Percentiles rank a stretch among this genome's conserved stretches.
These are phyloP conservation scores for Tetropium fuscum DNA, from an alignment of 2,888 invertebrate genomes.

Conservation along the genomic window DNA sequence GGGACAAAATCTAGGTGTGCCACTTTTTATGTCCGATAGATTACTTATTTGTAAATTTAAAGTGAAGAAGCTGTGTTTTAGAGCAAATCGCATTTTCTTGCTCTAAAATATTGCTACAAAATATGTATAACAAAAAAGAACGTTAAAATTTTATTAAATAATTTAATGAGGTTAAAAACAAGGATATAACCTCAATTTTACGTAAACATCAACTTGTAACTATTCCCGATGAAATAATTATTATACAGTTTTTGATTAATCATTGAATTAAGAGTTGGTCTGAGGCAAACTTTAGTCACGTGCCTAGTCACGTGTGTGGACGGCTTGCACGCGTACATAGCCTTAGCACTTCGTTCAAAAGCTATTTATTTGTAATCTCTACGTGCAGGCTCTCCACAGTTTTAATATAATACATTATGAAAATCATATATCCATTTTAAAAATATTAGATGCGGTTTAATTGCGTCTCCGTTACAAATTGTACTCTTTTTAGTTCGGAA, in stretches of 20 bases:
- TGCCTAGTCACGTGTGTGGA: slow-evolving; percentile 44
- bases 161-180: too few relatives aligned
- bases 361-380: slow-evolving; percentile 48
- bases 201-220: too few relatives aligned
- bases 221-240: too few relatives aligned
- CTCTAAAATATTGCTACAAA: too few relatives aligned
- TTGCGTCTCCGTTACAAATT: slow-evolving; percentile 3
- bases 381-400: slow-evolving; percentile 10
- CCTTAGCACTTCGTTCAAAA: slow-evolving; percentile 56
- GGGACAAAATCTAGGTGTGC: too few relatives aligned
- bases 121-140: too few relatives aligned
- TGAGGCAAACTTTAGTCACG: slow-evolving; percentile 38
- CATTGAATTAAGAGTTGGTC: slow-evolving; percentile 36
- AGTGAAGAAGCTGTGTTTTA: too few relatives aligned
- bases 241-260: slow-evolving; percentile 13
- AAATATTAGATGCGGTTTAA: slow-evolving; percentile 17
- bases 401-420: slow-evolving; percentile 32
- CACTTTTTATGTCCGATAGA: too few relatives aligned
- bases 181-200: too few relatives aligned
- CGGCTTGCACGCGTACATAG: slow-evolving; percentile 51
- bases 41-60: too few relatives aligned
- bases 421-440: slow-evolving; percentile 20
- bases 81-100: too few relatives aligned
- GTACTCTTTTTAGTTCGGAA: background rate
- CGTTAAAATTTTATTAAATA: too few relatives aligned